Evolutionary conservation across 2,113 vertebrate genomes (phyloP).

Genomic region (Sisor rabdophorus): DNA sequence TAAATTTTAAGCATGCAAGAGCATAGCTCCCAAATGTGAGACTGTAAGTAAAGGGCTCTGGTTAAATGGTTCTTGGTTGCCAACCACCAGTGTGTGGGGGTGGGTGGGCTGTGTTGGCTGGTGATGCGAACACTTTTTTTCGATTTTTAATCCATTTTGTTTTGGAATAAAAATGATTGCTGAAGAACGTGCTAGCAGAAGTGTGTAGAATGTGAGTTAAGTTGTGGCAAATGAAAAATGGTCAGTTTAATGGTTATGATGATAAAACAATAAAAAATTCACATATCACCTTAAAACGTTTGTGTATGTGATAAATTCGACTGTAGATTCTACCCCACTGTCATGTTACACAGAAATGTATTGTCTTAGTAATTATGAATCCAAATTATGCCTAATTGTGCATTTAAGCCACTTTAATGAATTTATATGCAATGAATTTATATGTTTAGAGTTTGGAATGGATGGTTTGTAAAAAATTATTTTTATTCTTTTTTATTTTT

Average conservation of each 20-base stretch:
- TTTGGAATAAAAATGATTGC: neutral
- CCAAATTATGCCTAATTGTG: conserved; percentile 21
- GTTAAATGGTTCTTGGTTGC: neutral
- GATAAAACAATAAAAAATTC: neutral
- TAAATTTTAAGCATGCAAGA: neutral
- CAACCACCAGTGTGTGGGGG: neutral
- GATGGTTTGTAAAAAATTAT: no score
- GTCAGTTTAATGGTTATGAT: neutral
- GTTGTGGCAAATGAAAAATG: neutral
- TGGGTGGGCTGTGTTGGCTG: neutral
- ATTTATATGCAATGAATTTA: conserved; percentile 6
- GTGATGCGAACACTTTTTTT: neutral
- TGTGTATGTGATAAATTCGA: no score
- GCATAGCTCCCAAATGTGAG: conserved; percentile 5
- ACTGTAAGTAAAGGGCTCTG: neutral
- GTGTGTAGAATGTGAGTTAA: neutral
- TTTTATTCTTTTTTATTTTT: neutral
- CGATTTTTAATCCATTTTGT: neutral
- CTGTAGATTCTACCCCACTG: neutral
- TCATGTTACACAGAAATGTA: neutral
- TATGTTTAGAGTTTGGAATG: no score
- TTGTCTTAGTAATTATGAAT: conserved; percentile 1
- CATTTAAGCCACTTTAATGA: conserved; percentile 12
- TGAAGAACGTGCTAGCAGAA: no score
- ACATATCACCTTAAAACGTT: neutral